These are phyloP conservation scores for Mastigias papua DNA, from an alignment of 30 jellyfish, hydroid and myxozoan genomes.

Conservation along the genomic window DNA sequence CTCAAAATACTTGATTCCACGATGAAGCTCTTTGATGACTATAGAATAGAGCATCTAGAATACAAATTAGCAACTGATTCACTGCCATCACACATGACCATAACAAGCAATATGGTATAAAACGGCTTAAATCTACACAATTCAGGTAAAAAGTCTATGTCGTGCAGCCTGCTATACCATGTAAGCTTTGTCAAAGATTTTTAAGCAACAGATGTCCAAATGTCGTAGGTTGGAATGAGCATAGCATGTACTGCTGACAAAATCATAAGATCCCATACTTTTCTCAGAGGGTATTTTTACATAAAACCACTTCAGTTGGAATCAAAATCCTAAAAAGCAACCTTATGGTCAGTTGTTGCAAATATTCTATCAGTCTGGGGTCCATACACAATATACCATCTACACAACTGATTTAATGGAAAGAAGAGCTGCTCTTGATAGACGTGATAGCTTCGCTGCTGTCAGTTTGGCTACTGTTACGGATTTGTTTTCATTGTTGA, in stretches of 20 bases:
- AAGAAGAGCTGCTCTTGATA: no score
- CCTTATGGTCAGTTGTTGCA: constrained; percentile 31
- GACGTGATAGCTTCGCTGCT: no score
- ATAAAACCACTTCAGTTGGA: constrained; percentile 45
- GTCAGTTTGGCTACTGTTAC: no score
- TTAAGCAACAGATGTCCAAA: constrained; percentile 4
- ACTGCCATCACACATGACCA: background rate
- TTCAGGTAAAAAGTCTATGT: constrained; percentile 14
- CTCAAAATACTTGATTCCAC: constrained; percentile 10
- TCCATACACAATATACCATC: constrained; percentile 54
- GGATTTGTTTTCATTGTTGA: no score
- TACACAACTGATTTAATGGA: no score
- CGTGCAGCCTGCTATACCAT: no score
- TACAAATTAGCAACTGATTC: constrained; percentile 38
- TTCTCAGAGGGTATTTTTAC: constrained; percentile 36
- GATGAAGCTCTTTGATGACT: constrained; percentile 45
- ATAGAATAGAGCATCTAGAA: constrained; percentile 47
- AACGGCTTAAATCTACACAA: background rate
- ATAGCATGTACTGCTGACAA: constrained; percentile 20
- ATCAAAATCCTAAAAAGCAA: constrained; percentile 61
- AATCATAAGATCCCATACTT: constrained; percentile 26
- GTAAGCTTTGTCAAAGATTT: constrained; percentile 46
- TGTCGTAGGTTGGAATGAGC: constrained; percentile 51
- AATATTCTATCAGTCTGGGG: constrained; percentile 52
- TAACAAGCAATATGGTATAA: background rate